Percentiles rank a stretch among this genome's conserved stretches.
Evolutionary conservation across 2,797 vertebrate genomes (phyloP).

Genomic region (Anguilla megastoma): DNA sequence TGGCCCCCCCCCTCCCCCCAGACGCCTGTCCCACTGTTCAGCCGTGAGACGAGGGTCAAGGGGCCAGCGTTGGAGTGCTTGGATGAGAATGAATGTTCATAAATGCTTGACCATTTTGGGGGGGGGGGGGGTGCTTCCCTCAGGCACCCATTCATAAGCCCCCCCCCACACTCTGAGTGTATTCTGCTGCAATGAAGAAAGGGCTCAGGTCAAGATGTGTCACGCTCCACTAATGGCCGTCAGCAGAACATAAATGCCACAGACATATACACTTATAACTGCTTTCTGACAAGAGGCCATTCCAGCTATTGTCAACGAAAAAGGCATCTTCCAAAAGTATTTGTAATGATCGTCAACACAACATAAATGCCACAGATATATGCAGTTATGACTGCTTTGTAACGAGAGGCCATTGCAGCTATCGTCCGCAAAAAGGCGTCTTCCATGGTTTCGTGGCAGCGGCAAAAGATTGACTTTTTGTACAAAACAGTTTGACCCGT

Average conservation of each 20-base stretch:
- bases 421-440: not conserved
- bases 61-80: conserved; percentile 11
- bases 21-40: conserved; percentile 8
- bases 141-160: not conserved
- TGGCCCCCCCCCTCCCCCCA: too few relatives aligned
- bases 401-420: not conserved
- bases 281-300: not conserved
- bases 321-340: not conserved
- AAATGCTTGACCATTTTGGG: conserved; percentile 20
- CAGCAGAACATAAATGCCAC: not conserved
- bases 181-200: not conserved
- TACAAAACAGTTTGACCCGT: not conserved
- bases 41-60: conserved; percentile 23
- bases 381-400: not conserved
- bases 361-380: not conserved
- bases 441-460: not conserved
- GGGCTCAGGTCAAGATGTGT: conserved; percentile 1
- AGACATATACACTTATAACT: not conserved
- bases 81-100: conserved; percentile 13
- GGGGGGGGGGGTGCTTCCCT: not conserved
- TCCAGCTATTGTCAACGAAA: not conserved
- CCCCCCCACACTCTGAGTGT: not conserved
- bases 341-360: too few relatives aligned
- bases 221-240: not conserved
- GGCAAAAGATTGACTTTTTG: not conserved